Base-by-base conservation (phyloP, 2,797 vertebrate species). In the Gymnothorax javanicus region DNA sequence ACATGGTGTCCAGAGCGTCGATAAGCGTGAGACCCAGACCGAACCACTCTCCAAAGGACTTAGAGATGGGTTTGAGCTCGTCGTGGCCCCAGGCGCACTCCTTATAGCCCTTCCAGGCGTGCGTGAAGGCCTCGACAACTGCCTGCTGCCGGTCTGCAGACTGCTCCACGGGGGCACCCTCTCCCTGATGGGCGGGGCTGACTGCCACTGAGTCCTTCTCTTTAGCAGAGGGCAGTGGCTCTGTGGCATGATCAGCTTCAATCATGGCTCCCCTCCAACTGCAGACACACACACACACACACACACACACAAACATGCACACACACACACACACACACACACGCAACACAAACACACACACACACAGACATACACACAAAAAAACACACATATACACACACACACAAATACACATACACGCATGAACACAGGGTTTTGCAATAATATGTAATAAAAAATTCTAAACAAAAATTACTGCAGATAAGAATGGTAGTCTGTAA, bases 1-100 rank as follows among this genome's bases (percentile, higher is more conserved):
- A 99, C 97, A 99, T 97, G 85, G 98, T 99, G 94, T 99, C 99
- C 93, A 99, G 93, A 1, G 99, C 96, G 0, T 99, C 99, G 0
- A 99, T 93, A 27, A 99, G 94, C 0, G 98, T 99, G 85, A 99
- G 94, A 0, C 99, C 99, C 12, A 99, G 96, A 25, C 98, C 98
- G 9, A 99, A 99, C 98, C 99, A 99, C 92, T 99, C 98, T 0
- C 93, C 95, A 86, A 97, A 97, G 20, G 97, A 96, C 93, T 96
- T 97, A 58, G 98, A 98, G 87, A 99, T 89, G 0, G 99, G 99
- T 89, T 97, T 99, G 87, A 99, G 96, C 90, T 99, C 99, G 0
- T 99, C 99, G 0, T 97, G 98, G 85, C 99, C 99, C 99, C 99
- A 99, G 2, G 98, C 97, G 1, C 96, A 96, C 8, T 94, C 94